phyloP scores from a whole-genome alignment of 2,888 invertebrate genomes.

The Drosophila conformis region DNA sequence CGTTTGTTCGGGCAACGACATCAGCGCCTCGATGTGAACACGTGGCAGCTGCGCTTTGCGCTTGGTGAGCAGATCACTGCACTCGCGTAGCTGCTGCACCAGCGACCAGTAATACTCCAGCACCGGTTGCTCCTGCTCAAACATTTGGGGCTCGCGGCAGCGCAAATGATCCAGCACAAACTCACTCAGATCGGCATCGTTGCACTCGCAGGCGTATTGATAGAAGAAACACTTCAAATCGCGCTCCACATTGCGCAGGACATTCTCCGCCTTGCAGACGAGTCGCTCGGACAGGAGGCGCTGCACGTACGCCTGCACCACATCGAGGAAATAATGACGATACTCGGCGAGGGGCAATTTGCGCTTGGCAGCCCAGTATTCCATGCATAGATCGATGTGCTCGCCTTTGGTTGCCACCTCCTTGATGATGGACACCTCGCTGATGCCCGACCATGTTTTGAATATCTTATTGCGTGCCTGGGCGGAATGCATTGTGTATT shows the following conservation, averaged over 20 bases:
- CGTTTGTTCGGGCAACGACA: conserved; percentile 78
- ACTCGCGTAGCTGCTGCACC: conserved; percentile 71
- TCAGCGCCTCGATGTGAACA: conserved; percentile 81
- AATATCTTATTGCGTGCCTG: conserved; percentile 81
- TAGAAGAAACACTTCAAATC: conserved; percentile 83
- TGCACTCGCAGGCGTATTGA: conserved; percentile 87
- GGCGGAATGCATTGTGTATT: conserved; percentile 60
- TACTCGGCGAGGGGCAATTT: conserved; percentile 71
- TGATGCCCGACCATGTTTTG: conserved; percentile 82
- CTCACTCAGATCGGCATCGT: conserved; percentile 87
- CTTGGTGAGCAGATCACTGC: conserved; percentile 48
- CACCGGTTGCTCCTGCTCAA: conserved; percentile 70
- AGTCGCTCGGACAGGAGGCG: conserved; percentile 82
- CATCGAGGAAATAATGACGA: conserved; percentile 81
- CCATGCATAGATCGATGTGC: conserved; percentile 82
- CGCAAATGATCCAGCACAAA: conserved; percentile 89
- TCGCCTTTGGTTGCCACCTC: conserved; percentile 85
- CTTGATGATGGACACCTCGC: conserved; percentile 82
- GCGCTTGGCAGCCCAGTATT: conserved; percentile 80
- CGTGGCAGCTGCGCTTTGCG: conserved; percentile 62
- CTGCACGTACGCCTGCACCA: conserved; percentile 82
- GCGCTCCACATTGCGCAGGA: conserved; percentile 80
- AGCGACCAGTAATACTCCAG: conserved; percentile 81
- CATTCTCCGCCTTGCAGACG: conserved; percentile 81
- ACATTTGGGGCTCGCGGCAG: conserved; percentile 84